Percentiles rank a stretch among this genome's conserved stretches.
Evolutionary conservation across 92 coral and sea anemone species (phyloP).

Genomic region (Montipora capitata): DNA sequence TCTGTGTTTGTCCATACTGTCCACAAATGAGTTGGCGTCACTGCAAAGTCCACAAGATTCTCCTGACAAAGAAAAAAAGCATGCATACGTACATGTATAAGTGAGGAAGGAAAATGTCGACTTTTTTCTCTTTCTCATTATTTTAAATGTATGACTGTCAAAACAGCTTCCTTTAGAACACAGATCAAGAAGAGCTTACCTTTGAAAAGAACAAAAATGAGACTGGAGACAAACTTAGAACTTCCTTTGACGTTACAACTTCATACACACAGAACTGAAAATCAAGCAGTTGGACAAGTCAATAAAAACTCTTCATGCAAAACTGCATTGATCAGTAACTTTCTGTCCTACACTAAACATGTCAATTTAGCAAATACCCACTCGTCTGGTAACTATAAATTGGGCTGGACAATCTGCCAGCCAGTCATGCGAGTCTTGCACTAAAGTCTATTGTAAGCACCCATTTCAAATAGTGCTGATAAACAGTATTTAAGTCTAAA

Average conservation of each 20-base stretch:
- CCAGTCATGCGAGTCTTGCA: too few species aligned
- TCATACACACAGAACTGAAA: slow-evolving; percentile 94
- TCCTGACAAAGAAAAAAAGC: slow-evolving; percentile 60
- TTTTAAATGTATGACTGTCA: too few species aligned
- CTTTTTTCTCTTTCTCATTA: too few species aligned
- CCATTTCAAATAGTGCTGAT: too few species aligned
- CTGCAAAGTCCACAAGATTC: slow-evolving; percentile 87
- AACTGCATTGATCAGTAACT: too few species aligned
- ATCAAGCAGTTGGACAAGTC: background rate
- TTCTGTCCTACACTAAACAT: too few species aligned
- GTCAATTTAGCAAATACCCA: too few species aligned
- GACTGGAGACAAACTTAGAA: slow-evolving; percentile 66
- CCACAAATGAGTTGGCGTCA: slow-evolving; percentile 89
- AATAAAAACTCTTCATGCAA: background rate
- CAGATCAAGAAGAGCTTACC: slow-evolving; percentile 65
- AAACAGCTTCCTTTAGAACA: background rate
- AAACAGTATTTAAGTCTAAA: too few species aligned
- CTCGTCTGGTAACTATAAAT: too few species aligned
- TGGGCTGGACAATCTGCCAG: too few species aligned
- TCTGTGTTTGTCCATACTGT: slow-evolving; percentile 89
- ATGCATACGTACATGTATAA: background rate
- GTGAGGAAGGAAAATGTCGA: too few species aligned
- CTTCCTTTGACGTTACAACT: slow-evolving; percentile 72
- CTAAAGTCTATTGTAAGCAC: too few species aligned
- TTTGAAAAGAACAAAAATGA: slow-evolving; percentile 79